Conservation (phyloP, 2,797 vertebrate species). For the Acrossocheilus wenchowensis region DNA sequence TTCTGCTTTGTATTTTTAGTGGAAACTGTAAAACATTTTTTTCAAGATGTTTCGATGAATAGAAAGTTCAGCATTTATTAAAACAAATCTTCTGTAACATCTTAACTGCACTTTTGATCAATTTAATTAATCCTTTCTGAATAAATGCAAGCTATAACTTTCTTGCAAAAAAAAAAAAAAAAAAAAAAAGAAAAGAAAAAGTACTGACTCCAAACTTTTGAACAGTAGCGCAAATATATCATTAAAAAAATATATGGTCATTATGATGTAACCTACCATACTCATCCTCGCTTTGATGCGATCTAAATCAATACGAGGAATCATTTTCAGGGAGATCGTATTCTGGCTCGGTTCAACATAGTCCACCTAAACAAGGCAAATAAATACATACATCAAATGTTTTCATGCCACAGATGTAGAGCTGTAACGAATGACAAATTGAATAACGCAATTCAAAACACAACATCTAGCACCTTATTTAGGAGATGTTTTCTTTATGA, state of each 20-base stretch:
- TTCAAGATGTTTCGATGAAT: no score
- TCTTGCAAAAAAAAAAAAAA: no score
- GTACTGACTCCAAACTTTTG: not conserved
- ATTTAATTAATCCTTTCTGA: not conserved
- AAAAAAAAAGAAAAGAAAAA: no score
- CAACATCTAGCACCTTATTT: not conserved
- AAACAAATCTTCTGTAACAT: no score
- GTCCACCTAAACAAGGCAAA: slow-evolving; percentile 83
- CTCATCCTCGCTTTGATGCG: slow-evolving; percentile 97
- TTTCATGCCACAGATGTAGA: not conserved
- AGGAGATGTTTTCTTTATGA: not conserved
- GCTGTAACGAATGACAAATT: not conserved
- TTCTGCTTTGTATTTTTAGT: no score
- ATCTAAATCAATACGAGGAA: slow-evolving; percentile 93
- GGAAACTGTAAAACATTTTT: no score
- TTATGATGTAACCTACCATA: slow-evolving; percentile 75
- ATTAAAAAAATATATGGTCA: no score
- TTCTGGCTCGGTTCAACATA: slow-evolving; percentile 98
- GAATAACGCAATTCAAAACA: not conserved
- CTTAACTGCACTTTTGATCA: no score
- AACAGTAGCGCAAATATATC: not conserved
- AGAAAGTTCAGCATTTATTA: no score
- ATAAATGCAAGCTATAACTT: not conserved
- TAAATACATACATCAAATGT: not conserved
- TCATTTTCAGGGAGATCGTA: slow-evolving; percentile 97